Conservation (phyloP, 2,113 vertebrate species). For the Boleophthalmus pectinirostris region DNA sequence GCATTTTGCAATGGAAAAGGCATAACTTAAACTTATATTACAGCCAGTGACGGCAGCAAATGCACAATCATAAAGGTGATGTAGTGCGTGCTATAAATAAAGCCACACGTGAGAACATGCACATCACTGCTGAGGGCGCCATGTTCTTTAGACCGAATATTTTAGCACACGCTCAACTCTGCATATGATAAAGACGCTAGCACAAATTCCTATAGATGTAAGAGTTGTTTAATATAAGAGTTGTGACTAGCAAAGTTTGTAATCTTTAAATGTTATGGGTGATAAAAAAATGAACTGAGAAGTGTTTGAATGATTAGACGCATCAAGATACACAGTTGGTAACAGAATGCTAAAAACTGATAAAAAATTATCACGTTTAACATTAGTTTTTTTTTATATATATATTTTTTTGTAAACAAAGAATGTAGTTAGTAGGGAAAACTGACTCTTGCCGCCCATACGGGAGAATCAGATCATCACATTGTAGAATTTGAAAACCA, state of each 20-base stretch:
- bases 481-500: too few relatives aligned
- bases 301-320: background rate
- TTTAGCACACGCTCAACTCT: background rate
- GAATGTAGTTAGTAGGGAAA: too few relatives aligned
- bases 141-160: background rate
- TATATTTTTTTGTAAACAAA: too few relatives aligned
- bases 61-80: constrained; percentile 11
- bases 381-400: too few relatives aligned
- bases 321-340: background rate
- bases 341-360: too few relatives aligned
- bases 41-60: constrained; percentile 2
- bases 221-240: constrained; percentile 27
- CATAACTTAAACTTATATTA: constrained; percentile 7
- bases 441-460: too few relatives aligned
- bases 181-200: background rate
- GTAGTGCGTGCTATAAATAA: constrained; percentile 3
- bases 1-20: background rate
- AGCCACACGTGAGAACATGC: constrained; percentile 4
- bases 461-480: too few relatives aligned
- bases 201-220: background rate
- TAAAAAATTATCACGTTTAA: too few relatives aligned
- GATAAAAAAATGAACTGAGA: background rate
- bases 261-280: background rate
- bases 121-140: constrained; percentile 7
- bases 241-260: constrained; percentile 9